Evolutionary conservation across 2,797 vertebrate genomes (phyloP), one percentile per base, ranked within the genome.

Genomic region (Serranus cabrilla): DNA sequence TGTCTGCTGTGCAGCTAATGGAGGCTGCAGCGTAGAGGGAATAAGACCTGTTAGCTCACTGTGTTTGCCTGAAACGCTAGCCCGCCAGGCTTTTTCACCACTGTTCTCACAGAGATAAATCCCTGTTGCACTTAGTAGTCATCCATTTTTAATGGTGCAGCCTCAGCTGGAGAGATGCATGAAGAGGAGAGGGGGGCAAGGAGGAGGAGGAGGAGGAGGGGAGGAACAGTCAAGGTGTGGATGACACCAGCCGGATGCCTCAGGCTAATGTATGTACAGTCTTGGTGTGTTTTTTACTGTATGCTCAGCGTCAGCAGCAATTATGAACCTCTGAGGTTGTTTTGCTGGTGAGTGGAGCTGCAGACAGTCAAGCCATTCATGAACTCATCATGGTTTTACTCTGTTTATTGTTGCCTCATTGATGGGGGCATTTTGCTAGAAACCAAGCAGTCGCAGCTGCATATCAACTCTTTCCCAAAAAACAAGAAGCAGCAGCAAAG

Each of bases 81-180:
- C 91, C 92, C 79, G 74, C 82, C 84, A 87, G 90, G 89, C 88
- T 89, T 90, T 83, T 88, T 79, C 89, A 86, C 85, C 79, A 83
- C 82, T 84, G 87, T 85, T 92, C 90, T 91, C 92, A 69, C 84
- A 83, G 88, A 94, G 88, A 94, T 88, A 93, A 93, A 94, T 94
- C 93, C 92, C 93, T 92, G 87, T 93, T 94, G 93, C 93, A 95
- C 94, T 95, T 95, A 94, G 92, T 91, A 92, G 90, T 93, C 93
- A 95, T 95, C 84, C 91, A 95, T 95, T 95, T 95, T 95, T 95
- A 95, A 95, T 95, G 92, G 78, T 40, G 76, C 84, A 73, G 90
- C 83, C 92, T 90, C 91, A 92, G 92, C 92, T 94, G 91, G 92
- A 89, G 89, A 85, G 85, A 86, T 76, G 87, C 87, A 87, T 81